Conservation (phyloP, 2,113 vertebrate species). For the Lanius ludovicianus region DNA sequence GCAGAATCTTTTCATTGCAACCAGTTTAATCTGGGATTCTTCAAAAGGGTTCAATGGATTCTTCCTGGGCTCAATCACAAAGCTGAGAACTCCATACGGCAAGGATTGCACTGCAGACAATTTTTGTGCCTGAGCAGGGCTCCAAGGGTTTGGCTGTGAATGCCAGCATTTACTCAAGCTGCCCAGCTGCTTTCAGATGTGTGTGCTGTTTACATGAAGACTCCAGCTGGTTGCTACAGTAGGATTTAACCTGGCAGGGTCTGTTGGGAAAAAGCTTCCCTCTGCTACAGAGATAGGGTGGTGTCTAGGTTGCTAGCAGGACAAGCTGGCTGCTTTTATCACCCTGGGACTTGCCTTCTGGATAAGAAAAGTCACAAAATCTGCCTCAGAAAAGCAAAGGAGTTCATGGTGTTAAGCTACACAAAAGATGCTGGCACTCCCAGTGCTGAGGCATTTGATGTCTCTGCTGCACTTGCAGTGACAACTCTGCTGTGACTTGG, state of each 20-base stretch:
- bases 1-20: background rate
- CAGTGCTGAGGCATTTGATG: background rate
- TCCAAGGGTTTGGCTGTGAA: background rate
- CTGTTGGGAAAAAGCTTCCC: background rate
- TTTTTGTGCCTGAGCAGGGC: background rate
- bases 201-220: conserved; percentile 1
- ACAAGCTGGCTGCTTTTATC: background rate
- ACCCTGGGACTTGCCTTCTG: background rate
- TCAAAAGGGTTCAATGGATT: background rate
- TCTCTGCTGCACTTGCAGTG: background rate
- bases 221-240: conserved; percentile 24
- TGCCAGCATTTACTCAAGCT: conserved; percentile 3
- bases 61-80: background rate
- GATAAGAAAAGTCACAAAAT: background rate
- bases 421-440: background rate
- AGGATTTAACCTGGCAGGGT: background rate
- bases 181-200: background rate
- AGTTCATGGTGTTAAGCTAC: background rate
- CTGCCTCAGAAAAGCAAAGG: background rate
- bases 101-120: background rate
- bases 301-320: background rate
- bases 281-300: background rate
- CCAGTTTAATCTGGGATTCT: background rate
- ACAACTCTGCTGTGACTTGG: background rate
- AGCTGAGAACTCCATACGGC: background rate